Conservation (phyloP, 2,113 vertebrate genomes). For the Coreoperca whiteheadi region DNA sequence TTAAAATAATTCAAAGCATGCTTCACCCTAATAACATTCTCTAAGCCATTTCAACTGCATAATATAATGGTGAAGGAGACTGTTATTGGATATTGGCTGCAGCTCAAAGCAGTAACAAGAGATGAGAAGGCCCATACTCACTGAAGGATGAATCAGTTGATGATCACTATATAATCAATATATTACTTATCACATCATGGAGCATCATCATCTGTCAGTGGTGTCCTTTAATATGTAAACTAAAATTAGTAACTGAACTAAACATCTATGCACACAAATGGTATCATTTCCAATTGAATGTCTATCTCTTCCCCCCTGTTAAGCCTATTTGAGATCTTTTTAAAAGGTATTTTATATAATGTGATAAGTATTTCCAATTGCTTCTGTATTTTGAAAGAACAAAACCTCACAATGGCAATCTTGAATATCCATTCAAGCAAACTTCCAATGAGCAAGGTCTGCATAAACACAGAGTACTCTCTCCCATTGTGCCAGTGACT, state of each 20-base stretch:
- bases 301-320: background rate
- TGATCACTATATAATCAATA: slow-evolving; percentile 39
- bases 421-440: slow-evolving; percentile 32
- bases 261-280: background rate
- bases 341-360: background rate
- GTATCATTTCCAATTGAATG: slow-evolving; percentile 10
- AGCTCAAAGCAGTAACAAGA: slow-evolving; percentile 37
- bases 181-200: slow-evolving; percentile 31
- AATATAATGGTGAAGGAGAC: slow-evolving; percentile 34
- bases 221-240: background rate
- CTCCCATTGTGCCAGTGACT: slow-evolving; percentile 35
- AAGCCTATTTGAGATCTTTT: background rate
- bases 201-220: background rate
- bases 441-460: slow-evolving; percentile 28
- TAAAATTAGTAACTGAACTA: slow-evolving; percentile 25
- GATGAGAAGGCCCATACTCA: slow-evolving; percentile 35
- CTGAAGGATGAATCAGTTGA: slow-evolving; percentile 26
- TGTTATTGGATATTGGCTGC: slow-evolving; percentile 47
- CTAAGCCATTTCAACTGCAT: slow-evolving; percentile 27
- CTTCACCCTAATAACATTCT: slow-evolving; percentile 46
- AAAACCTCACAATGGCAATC: slow-evolving; percentile 2
- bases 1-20: slow-evolving; percentile 54
- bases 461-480: slow-evolving; percentile 21
- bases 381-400: slow-evolving; percentile 29
- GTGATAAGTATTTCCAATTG: background rate